These are phyloP conservation scores for Gallirallus australis DNA, from an alignment of 2,797 vertebrate species.

Conservation along the genomic window DNA sequence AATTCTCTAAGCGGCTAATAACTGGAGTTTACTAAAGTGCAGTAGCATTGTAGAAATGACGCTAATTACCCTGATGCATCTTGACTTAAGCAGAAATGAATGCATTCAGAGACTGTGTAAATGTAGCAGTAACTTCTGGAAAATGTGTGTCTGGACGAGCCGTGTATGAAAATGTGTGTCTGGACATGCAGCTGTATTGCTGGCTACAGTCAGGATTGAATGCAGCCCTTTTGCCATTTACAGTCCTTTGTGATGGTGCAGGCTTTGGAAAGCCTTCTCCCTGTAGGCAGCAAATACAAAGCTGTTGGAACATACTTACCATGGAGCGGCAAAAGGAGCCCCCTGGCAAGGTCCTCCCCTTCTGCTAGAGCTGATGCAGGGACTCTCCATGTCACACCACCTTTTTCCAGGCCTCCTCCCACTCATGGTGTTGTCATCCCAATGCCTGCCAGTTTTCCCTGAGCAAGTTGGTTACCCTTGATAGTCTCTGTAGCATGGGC, in stretches of 20 bases:
- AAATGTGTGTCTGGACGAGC: not conserved
- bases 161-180: not conserved
- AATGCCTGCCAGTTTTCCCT: not conserved
- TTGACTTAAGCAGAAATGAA: conserved; percentile 13
- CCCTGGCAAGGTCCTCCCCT: not conserved
- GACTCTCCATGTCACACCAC: not conserved
- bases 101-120: not conserved
- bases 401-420: not conserved
- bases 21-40: conserved; percentile 30
- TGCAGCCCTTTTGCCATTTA: not conserved
- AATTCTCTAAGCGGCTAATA: conserved; percentile 43
- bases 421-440: accelerated
- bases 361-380: not conserved
- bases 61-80: not conserved
- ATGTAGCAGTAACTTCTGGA: not conserved
- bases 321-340: not conserved
- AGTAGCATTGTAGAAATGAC: conserved; percentile 13
- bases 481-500: not conserved
- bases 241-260: not conserved
- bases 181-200: not conserved
- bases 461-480: not conserved
- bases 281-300: not conserved
- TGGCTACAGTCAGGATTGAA: not conserved
- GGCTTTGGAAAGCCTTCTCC: not conserved
- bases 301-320: not conserved